These are phyloP conservation scores for Acipenser oxyrinchus DNA, from an alignment of 2,797 vertebrate species.

Conservation along the genomic window DNA sequence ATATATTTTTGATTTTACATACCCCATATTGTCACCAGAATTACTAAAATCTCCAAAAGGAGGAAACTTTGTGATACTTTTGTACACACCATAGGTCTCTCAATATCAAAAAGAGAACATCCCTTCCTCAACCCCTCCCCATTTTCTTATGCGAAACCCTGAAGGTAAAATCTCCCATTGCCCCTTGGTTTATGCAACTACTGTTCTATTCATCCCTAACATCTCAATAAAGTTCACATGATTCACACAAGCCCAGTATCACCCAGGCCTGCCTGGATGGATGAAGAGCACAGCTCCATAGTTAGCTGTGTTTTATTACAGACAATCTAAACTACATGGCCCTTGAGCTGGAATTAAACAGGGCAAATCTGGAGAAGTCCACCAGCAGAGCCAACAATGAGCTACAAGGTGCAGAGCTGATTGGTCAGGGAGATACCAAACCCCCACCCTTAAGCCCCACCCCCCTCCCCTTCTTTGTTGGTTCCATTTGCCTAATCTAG, in stretches of 20 bases:
- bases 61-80: too few relatives aligned
- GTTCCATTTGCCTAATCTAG: constrained; percentile 20
- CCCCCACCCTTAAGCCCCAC: constrained; percentile 37
- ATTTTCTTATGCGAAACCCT: neutral
- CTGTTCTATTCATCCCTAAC: constrained; percentile 1
- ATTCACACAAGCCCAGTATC: constrained; percentile 43
- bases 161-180: neutral
- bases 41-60: too few relatives aligned
- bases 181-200: neutral
- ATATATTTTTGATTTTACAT: constrained; percentile 61
- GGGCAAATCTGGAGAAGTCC: constrained; percentile 28
- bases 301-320: constrained; percentile 52
- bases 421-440: constrained; percentile 34
- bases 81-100: too few relatives aligned
- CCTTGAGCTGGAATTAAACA: constrained; percentile 17
- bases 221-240: neutral
- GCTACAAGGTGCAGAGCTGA: constrained; percentile 18
- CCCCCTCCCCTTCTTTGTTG: constrained; percentile 48
- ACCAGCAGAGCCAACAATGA: constrained; percentile 1
- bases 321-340: constrained; percentile 33
- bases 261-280: constrained; percentile 92
- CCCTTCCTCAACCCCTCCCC: too few relatives aligned
- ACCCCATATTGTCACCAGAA: constrained; percentile 9
- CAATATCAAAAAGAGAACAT: too few relatives aligned
- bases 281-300: constrained; percentile 48